These are phyloP conservation scores for Orestias chungarensis DNA, from an alignment of 2,797 vertebrate species.

Conservation along the genomic window DNA sequence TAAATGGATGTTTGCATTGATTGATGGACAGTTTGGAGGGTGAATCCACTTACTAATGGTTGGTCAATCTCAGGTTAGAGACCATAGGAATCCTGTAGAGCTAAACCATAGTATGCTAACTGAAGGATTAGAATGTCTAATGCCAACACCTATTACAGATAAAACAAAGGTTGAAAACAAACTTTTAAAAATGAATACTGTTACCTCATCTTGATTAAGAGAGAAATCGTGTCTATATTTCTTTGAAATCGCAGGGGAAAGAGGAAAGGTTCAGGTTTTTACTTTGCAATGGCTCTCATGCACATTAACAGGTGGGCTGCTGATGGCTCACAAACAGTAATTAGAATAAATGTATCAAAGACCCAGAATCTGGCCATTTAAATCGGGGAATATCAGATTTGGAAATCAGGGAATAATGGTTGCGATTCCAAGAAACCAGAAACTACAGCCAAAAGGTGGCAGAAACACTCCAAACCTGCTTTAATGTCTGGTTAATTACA, in stretches of 20 bases:
- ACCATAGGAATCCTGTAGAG: too few species aligned
- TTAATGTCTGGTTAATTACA: neutral
- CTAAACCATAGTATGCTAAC: too few species aligned
- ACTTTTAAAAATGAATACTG: neutral
- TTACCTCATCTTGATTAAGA: neutral
- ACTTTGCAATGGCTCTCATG: neutral
- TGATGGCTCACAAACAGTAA: constrained; percentile 31
- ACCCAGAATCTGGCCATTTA: neutral
- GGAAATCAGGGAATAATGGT: constrained; percentile 3
- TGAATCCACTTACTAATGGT: too few species aligned
- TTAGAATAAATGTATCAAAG: constrained; percentile 35
- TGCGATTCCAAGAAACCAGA: neutral
- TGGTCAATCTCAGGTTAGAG: too few species aligned
- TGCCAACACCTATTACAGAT: too few species aligned
- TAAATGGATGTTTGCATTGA: too few species aligned
- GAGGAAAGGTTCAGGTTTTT: neutral
- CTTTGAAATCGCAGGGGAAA: neutral
- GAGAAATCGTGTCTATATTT: neutral
- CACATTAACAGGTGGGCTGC: constrained; percentile 30
- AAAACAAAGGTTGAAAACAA: neutral
- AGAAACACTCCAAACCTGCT: constrained; percentile 2
- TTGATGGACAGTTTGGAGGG: too few species aligned
- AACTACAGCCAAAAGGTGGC: neutral
- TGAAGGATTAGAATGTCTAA: too few species aligned
- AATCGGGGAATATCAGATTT: constrained; percentile 6